Base-by-base conservation (phyloP, 2,797 vertebrate genomes). In the Lateolabrax maculatus region DNA sequence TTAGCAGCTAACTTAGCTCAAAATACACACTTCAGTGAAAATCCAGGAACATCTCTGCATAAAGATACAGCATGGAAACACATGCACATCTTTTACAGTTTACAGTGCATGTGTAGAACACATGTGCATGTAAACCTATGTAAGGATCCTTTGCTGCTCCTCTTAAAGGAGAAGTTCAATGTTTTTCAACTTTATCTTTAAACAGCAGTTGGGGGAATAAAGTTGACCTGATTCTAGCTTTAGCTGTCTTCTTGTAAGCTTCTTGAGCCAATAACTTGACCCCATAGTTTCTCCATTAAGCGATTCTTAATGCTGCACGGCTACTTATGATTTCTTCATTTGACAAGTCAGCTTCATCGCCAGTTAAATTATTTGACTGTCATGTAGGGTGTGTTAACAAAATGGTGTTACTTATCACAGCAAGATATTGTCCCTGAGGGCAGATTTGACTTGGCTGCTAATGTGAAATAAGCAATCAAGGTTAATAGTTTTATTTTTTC, bases 401-500 rank as follows among this genome's bases (percentile, higher is more conserved):
- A 39, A 58, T 37, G 1, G 10, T 19, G 5, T 18, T 6, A 25
- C 6, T 39, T 46, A 27, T 39, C 8, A 57, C 11, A 39, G 23
- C 25, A 41, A 6, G n/a, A 67, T 66, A 25, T 31, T 36, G 48
- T 18, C 27, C 19, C 37, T 25, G 29, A 15, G 49, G 39, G 8
- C 31, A 62, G 53, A 31, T 36, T 21, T 51, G 15, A 52, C 48
- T 57, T n/a, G 6, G 21, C 21, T 63, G 58, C 60, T 58, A 25
- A 68, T 43, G 61, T 58, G 25, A 19, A 36, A 73, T 49, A 27
- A 0, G 25, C 46, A 62, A 66, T 80, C 37, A 67, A 51, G 37
- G 64, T 44, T 57, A 62, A 39, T 51, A 48, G 61, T 5, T 46
- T 61, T 12, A 6, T 71, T 70, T 71, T 70, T 21, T 65, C 31